These are phyloP conservation scores for Enteromius trimaculatus DNA, from an alignment of 2,797 vertebrate genomes.

Conservation along the genomic window DNA sequence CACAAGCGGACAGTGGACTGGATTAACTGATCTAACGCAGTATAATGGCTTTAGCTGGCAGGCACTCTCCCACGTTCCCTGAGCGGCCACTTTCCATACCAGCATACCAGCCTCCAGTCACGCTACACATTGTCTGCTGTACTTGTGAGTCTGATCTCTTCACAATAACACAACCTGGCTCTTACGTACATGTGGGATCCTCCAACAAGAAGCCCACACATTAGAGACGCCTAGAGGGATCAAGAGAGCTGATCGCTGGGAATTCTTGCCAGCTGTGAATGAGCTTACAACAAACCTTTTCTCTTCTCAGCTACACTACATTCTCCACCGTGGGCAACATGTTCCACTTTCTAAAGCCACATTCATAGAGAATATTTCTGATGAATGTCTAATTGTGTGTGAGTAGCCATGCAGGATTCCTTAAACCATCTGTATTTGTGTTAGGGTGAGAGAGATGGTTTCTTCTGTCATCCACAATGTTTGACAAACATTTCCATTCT, in stretches of 20 bases:
- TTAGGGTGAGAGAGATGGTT: conserved; percentile 37
- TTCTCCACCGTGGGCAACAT: background rate
- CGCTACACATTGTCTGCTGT: conserved; percentile 72
- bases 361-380: conserved; percentile 60
- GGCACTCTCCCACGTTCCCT: conserved; percentile 57
- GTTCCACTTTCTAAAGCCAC: conserved; percentile 45
- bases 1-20: conserved; percentile 66
- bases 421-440: conserved; percentile 57
- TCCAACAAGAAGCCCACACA: conserved; percentile 59
- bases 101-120: conserved; percentile 69
- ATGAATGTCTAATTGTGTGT: conserved; percentile 55
- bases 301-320: conserved; percentile 2
- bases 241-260: conserved; percentile 63
- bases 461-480: conserved; percentile 57
- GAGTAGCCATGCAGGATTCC: conserved; percentile 43
- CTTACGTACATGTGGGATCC: conserved; percentile 67
- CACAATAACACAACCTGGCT: conserved; percentile 74
- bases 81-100: conserved; percentile 59
- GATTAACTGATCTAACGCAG: conserved; percentile 68
- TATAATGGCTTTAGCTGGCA: conserved; percentile 12
- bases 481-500: conserved; percentile 62
- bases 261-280: conserved; percentile 57
- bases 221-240: conserved; percentile 58
- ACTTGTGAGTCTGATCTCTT: conserved; percentile 58
- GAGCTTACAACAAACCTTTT: conserved; percentile 54